Evolutionary conservation across 2,113 vertebrate species (phyloP).

Genomic region (Apus apus): DNA sequence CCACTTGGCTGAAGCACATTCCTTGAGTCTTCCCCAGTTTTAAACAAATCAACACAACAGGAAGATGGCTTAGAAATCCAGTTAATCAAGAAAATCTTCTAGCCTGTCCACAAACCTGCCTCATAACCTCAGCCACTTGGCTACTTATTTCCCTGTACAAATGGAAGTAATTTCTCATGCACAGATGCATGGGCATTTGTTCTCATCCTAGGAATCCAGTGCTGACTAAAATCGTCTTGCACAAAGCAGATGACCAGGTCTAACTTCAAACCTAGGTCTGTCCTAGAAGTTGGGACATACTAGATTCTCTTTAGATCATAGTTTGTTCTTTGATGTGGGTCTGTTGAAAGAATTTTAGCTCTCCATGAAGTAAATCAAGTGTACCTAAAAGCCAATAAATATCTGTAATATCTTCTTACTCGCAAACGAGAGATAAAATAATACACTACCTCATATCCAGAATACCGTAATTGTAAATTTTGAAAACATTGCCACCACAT

Average conservation of each 20-base stretch:
- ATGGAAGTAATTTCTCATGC: not conserved
- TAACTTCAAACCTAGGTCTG: not conserved
- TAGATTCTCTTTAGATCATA: not conserved
- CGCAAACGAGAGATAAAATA: not conserved
- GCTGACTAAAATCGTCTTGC: not conserved
- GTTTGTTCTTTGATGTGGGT: not conserved
- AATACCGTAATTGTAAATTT: not conserved
- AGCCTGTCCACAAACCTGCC: not conserved
- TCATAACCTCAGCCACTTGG: not conserved
- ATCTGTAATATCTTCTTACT: not conserved
- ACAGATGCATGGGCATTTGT: not conserved
- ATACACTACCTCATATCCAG: not conserved
- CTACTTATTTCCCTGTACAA: not conserved
- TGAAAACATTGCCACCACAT: not conserved
- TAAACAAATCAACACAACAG: not conserved
- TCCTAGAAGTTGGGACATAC: not conserved
- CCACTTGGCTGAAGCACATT: not conserved
- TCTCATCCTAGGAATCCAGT: not conserved
- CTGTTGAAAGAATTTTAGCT: not conserved
- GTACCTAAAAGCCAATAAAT: not conserved
- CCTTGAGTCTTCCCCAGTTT: not conserved
- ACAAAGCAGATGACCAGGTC: not conserved
- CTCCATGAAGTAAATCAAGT: not conserved
- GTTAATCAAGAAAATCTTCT: not conserved
- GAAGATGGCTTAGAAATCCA: not conserved